Evolutionary conservation across 2,888 invertebrate species (phyloP), one percentile per base, ranked within the genome.

Genomic region (Minunthozetes semirufus): DNA sequence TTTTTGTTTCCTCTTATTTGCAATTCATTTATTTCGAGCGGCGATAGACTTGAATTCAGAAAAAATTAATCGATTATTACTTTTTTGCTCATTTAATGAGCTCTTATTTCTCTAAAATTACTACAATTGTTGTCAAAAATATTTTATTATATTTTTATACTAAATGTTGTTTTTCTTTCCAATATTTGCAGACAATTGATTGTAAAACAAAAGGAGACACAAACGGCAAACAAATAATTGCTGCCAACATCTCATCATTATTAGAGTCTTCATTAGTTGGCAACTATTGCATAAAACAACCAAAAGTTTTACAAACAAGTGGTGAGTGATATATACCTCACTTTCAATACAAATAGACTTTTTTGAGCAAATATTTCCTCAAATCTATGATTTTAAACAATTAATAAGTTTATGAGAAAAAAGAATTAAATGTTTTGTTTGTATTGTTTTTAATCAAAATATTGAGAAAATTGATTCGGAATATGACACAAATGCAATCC

Each of bases 231-330:
- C 63, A 63, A 63, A 56, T 15, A 56, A 63, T 63, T 29, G 63
- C 63, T 63, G 3, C 33, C 33, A 63, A 63, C 63, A 63, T 33
- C 17, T 63, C 63, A 63, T 63, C 63, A 63, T 63, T 56, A 56
- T 56, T 63, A 33, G 63, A 63, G 63, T 33, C 63, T 63, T 63
- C 63, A 63, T 63, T 63, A 63, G 63, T 63, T 33, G 63, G 13
- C 13, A 29, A 63, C 29, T 22, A 56, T 56, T 56, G 25, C 56
- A 56, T 56, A 53, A 53, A 61, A 27, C 27, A 29, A 61, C 61
- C 33, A 33, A 33, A 61, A 61, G 61, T 25, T 61, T 61, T 61
- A 63, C 63, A 63, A 63, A 56, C 56, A 56, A 63, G 63, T 63
- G 63, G 63, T 63, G 63, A 63, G 63, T 63, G 17, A 63, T 38